A percentile compares a stretch with the other conserved stretches of the same genome.
These are phyloP conservation scores for Lasaia peninsularis DNA, from an alignment of 1,140 invertebrate species.

Conservation along the genomic window DNA sequence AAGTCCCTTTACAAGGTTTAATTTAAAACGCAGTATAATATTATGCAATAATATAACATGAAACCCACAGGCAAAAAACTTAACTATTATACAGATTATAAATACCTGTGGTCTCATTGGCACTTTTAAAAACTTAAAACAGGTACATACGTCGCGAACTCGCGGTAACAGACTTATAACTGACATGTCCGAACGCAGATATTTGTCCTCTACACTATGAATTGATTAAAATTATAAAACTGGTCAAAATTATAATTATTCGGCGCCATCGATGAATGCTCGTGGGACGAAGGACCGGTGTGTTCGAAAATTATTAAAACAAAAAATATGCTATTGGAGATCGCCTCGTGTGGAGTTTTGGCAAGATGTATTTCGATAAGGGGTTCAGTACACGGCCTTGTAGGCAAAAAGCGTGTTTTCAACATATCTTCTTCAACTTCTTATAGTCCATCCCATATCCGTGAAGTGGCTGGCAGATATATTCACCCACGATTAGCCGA, in stretches of 20 bases:
- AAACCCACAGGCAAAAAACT: conserved; percentile 15
- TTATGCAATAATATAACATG: not conserved
- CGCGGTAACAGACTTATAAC: conserved; percentile 55
- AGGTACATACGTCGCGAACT: conserved; percentile 40
- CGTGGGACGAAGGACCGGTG: conserved; percentile 56
- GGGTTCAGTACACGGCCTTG: conserved; percentile 28
- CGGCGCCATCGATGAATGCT: conserved; percentile 48
- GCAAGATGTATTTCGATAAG: conserved; percentile 15
- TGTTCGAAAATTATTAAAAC: conserved; percentile 59
- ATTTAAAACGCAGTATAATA: not conserved
- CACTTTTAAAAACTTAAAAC: conserved; percentile 5
- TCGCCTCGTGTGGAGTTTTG: conserved; percentile 41
- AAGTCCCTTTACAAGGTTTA: not conserved
- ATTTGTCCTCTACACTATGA: conserved; percentile 52
- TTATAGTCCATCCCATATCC: too few relatives aligned
- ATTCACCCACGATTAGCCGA: too few relatives aligned
- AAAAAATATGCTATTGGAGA: conserved; percentile 39
- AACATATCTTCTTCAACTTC: too few relatives aligned
- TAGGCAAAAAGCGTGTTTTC: too few relatives aligned
- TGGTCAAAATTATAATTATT: conserved; percentile 49
- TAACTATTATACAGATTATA: conserved; percentile 7
- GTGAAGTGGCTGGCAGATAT: too few relatives aligned
- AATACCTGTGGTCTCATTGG: conserved; percentile 18
- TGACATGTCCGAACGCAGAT: conserved; percentile 39
- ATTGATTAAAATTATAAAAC: conserved; percentile 61